Base-by-base conservation (phyloP, 2,888 invertebrate genomes). In the Siphonodentalium dalli region DNA sequence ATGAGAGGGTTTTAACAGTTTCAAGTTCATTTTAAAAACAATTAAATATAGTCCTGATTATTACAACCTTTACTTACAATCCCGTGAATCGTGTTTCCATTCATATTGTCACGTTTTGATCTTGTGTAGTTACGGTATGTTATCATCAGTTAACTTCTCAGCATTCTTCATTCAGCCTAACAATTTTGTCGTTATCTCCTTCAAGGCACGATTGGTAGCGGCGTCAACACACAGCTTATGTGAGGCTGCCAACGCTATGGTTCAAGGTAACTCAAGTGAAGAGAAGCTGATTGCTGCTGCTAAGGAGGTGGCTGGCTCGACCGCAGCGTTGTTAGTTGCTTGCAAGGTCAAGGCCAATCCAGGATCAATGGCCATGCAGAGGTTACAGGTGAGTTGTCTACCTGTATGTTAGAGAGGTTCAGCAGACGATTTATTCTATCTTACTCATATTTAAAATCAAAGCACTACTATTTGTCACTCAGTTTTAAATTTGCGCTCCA, bases 271-370 rank as follows among this genome's bases (percentile, higher is more conserved):
- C 29, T 81, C 82, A 37, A 81, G 81, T 13, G 98, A 99, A 83
- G 98, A 99, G 82, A 90, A 96, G 77, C 86, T 99, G 26, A 95
- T 98, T 64, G 94, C 96, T 1, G 91, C 96, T 18, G 98, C 98
- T 3, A 90, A 96, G 71, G 84, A 84, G 65, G 84, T 99, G 8
- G 98, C 99, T 6, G 91, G 93, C 44, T 93, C 94, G 1, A 99
- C 99, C 0, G 99, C 99, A 0, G 98, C 98, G 77, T 85, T 99
- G 50, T 83, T 99, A 46, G 96, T 99, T 39, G 98, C 99, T 0
- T 99, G 99, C 84, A 96, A 97, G 86, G 97, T 99, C 53, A 98
- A 98, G 82, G 96, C 98, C 0, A 98, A 98, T 84, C 92, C 93
- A 1, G 91, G 94, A 57, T 93, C 95, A 7, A 92, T 93, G 68